Base-by-base conservation (phyloP, 1,140 invertebrate genomes). In the Globodera rostochiensis region DNA sequence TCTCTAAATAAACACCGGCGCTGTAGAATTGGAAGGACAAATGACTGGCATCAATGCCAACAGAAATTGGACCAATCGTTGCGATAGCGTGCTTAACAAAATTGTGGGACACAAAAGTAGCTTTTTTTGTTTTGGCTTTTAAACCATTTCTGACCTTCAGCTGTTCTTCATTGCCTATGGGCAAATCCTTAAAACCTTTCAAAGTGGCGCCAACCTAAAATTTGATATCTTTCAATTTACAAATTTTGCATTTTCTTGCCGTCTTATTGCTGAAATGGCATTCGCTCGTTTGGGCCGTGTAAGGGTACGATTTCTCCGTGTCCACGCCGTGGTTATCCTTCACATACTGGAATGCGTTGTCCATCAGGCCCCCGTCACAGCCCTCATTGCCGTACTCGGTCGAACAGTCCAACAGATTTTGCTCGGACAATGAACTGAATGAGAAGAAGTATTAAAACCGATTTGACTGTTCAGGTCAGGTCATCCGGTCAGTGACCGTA, bases 321-420 rank as follows among this genome's bases (percentile, higher is more conserved):
- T 99, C 96, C 82, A 99, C 92, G 74, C 94, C 94, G 11, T 92
- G 91, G 88, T 98, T 98, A 66, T 94, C 93, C 90, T 90, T 87
- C 85, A 99, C 93, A 90, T 98, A 71, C 13, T 80, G 25, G 13
- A 77, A 80, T 5, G 73, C 67, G 25, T 57, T 79, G 73, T 85
- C 84, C 84, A 85, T 85, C 47, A 85, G 75, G 19, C 84, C 84
- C 6, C 83, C 84, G 85, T 95, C 93, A 91, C 97, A 99, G 67
- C 97, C 97, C 89, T 96, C 93, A 91, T 99, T 98, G 13, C 96
- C 96, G 88, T 94, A 96, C 69, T 71, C 19, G 0, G 88, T 86
- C 1, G 95, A 97, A 89, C 97, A 99, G 91, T 99, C 97, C 46
- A 99, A 92, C 67, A 99, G 91, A 90, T 99, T 98, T 92, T 99